Evolutionary conservation across 2,113 vertebrate genomes (phyloP).

Genomic region (Onychostruthus taczanowskii): DNA sequence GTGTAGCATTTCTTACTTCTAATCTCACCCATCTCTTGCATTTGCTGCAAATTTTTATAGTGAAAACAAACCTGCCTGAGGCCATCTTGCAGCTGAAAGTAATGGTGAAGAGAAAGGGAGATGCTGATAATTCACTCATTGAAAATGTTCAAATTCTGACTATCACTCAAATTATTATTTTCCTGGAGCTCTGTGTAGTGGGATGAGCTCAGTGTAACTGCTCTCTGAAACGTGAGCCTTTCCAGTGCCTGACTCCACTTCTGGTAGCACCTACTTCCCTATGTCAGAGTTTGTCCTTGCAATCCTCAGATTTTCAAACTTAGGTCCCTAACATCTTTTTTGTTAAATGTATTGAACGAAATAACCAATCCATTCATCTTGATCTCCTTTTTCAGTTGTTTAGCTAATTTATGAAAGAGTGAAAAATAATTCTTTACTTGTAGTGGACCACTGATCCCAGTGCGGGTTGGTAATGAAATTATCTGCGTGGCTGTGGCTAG

Average conservation of each 20-base stretch:
- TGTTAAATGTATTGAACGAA: not conserved
- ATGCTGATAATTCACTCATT: not conserved
- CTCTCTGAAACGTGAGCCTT: not conserved
- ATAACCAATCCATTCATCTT: not conserved
- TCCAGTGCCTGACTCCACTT: not conserved
- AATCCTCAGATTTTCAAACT: not conserved
- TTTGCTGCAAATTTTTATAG: not conserved
- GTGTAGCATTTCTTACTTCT: not conserved
- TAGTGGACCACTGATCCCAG: not conserved
- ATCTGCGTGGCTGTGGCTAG: not conserved
- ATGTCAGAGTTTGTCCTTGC: not conserved
- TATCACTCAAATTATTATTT: not conserved
- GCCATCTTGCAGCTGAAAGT: not conserved
- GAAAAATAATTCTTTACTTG: not conserved
- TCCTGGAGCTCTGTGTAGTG: not conserved
- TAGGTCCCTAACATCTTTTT: rapidly evolving
- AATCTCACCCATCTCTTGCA: not conserved
- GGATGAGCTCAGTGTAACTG: not conserved
- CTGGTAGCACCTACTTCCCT: not conserved
- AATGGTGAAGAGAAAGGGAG: not conserved
- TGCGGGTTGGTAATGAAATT: not conserved
- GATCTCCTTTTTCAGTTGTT: not conserved
- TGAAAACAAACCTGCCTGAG: not conserved
- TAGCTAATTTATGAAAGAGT: not conserved
- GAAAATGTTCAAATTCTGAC: not conserved